These are phyloP conservation scores for Limnothrissa miodon DNA, from an alignment of 2,113 vertebrate species.

Conservation along the genomic window DNA sequence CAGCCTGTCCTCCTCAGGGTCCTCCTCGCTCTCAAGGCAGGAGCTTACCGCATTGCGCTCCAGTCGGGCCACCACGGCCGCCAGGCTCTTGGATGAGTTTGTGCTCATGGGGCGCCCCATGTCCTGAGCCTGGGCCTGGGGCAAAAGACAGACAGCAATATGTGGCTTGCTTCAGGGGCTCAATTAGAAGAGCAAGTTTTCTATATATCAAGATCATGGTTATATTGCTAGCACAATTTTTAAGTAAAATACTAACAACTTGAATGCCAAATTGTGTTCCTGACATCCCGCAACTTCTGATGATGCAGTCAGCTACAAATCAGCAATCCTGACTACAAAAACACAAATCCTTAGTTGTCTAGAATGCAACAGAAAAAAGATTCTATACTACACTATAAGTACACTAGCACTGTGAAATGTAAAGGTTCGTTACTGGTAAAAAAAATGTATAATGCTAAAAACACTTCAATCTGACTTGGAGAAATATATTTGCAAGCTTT, in stretches of 20 bases:
- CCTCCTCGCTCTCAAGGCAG: conserved; percentile 73
- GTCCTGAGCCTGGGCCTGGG: conserved; percentile 64
- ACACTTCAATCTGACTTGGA: too few species aligned
- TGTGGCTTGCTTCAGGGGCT: neutral
- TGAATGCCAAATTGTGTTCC: too few species aligned
- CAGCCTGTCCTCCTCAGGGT: conserved; percentile 68
- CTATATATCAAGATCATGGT: neutral
- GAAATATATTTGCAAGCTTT: neutral
- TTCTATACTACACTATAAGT: too few species aligned
- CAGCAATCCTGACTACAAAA: too few species aligned
- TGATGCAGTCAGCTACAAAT: too few species aligned
- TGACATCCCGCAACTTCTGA: too few species aligned
- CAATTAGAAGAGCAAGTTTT: neutral
- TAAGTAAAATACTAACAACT: too few species aligned
- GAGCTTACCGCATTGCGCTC: conserved; percentile 77
- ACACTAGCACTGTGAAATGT: neutral
- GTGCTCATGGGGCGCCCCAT: conserved; percentile 64
- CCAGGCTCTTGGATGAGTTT: conserved; percentile 85
- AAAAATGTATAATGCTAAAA: too few species aligned
- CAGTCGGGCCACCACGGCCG: conserved; percentile 94
- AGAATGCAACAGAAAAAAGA: neutral
- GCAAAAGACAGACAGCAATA: conserved; percentile 9
- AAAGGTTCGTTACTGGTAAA: neutral
- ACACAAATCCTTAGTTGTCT: too few species aligned
- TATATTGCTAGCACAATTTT: neutral